phyloP scores from a whole-genome alignment of 2,113 vertebrate species.

The Corvus moneduloides region DNA sequence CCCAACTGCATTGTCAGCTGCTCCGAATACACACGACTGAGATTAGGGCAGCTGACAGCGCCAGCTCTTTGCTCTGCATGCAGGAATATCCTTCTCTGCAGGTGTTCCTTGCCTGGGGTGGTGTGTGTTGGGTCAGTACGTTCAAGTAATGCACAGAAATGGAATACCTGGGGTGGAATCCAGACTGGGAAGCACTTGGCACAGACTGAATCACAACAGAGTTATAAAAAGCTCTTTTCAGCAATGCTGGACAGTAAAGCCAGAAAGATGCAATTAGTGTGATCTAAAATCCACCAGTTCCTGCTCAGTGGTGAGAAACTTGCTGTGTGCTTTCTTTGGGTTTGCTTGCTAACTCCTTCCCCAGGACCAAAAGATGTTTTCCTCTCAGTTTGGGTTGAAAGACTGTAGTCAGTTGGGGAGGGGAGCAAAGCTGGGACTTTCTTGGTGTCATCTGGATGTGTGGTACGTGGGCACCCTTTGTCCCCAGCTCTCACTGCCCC shows the following conservation, averaged over 20 bases:
- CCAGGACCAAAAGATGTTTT: background rate
- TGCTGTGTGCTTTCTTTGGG: background rate
- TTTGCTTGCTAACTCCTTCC: background rate
- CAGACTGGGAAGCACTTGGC: background rate
- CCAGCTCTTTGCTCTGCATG: background rate
- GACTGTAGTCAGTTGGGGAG: background rate
- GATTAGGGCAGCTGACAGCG: background rate
- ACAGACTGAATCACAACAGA: background rate
- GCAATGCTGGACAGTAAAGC: background rate
- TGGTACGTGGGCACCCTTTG: background rate
- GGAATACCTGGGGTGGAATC: background rate
- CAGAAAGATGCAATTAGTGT: background rate
- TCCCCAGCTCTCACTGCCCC: background rate
- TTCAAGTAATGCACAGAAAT: background rate
- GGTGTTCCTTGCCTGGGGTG: background rate
- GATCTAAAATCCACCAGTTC: background rate
- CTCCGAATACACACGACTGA: background rate
- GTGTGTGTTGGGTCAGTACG: background rate
- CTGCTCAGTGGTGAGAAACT: background rate
- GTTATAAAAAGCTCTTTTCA: background rate
- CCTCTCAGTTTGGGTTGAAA: background rate
- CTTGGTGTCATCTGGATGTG: accelerated
- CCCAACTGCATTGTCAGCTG: background rate
- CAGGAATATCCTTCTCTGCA: background rate
- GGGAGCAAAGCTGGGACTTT: background rate